phyloP scores from a whole-genome alignment of 2,113 vertebrate species.

The Podocnemis expansa region DNA sequence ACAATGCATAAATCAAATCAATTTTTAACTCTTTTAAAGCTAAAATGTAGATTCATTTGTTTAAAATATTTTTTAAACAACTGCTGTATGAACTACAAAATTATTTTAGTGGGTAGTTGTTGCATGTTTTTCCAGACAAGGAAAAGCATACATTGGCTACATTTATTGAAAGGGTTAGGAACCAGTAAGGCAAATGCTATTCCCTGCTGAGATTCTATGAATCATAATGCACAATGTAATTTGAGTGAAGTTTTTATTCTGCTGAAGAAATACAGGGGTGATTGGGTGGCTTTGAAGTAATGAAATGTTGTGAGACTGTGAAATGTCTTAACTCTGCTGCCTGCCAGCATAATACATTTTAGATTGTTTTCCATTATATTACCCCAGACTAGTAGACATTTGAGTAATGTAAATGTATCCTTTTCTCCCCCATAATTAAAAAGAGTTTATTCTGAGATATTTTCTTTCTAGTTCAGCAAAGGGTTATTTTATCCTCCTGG shows the following conservation, averaged over 20 bases:
- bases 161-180: conserved; percentile 47
- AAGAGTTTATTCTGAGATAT: background rate
- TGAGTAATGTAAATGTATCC: conserved; percentile 58
- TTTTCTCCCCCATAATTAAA: conserved; percentile 70
- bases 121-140: conserved; percentile 27
- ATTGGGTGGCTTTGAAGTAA: conserved; percentile 57
- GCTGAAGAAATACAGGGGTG: conserved; percentile 46
- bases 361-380: conserved; percentile 67
- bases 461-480: conserved; percentile 26
- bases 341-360: conserved; percentile 64
- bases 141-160: conserved; percentile 29
- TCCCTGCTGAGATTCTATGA: conserved; percentile 38
- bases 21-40: background rate
- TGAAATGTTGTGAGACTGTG: conserved; percentile 46
- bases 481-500: conserved; percentile 27
- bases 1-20: background rate
- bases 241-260: conserved; percentile 1
- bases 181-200: conserved; percentile 34
- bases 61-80: background rate
- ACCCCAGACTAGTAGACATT: conserved; percentile 42
- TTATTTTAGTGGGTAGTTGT: background rate
- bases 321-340: conserved; percentile 65
- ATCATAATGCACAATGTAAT: conserved; percentile 25
- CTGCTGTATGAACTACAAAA: background rate
- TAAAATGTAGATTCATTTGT: background rate